These are phyloP conservation scores for Epistrophe eligans DNA, from an alignment of 2,888 invertebrate species.

Conservation along the genomic window DNA sequence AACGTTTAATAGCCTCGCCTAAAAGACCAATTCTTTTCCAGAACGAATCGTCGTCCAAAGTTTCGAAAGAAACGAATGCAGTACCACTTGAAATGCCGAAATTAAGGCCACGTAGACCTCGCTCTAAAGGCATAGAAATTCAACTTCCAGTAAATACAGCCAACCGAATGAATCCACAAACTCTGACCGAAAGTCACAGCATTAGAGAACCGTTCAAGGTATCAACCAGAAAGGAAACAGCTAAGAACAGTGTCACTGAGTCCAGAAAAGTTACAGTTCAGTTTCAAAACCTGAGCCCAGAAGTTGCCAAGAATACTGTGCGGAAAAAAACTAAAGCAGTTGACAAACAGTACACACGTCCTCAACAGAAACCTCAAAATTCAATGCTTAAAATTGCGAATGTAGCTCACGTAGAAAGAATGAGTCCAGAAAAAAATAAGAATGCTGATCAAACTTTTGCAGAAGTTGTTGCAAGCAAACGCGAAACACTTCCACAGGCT, in stretches of 20 bases:
- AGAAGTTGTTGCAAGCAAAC: neutral
- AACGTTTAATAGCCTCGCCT: neutral
- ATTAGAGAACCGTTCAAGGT: conserved; percentile 10
- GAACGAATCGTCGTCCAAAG: too few relatives aligned
- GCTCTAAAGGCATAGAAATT: conserved; percentile 24
- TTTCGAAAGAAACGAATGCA: neutral
- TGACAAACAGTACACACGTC: neutral
- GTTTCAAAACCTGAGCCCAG: conserved; percentile 55
- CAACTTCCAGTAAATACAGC: conserved; percentile 33
- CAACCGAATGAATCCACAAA: conserved; percentile 20
- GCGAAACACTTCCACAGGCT: neutral
- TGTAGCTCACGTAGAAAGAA: neutral
- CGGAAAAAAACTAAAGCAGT: neutral
- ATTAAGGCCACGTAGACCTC: conserved; percentile 17
- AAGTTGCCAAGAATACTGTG: conserved; percentile 51
- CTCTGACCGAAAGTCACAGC: conserved; percentile 40
- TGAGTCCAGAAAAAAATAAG: neutral
- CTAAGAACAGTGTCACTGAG: neutral
- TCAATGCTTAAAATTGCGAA: conserved; percentile 7
- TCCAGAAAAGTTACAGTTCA: conserved; percentile 50
- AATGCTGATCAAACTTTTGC: neutral
- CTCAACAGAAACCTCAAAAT: neutral
- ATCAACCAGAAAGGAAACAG: neutral
- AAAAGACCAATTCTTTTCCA: too few relatives aligned
- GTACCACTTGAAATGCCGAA: neutral